These are phyloP conservation scores for Percopsis omiscomaycus DNA, from an alignment of 2,797 vertebrate genomes.

Conservation along the genomic window DNA sequence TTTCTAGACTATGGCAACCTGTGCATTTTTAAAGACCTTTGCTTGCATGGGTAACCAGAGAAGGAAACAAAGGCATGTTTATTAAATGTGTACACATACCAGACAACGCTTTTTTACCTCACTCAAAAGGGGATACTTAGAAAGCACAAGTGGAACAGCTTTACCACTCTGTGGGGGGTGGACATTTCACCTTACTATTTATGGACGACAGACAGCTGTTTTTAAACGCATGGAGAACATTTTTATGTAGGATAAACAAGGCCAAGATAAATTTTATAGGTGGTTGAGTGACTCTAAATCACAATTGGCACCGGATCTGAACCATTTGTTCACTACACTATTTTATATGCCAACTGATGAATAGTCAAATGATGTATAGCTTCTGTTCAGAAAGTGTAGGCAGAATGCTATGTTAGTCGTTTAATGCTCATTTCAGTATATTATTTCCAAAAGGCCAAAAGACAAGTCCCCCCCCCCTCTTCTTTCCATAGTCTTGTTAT, in stretches of 20 bases:
- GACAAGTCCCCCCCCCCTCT: too few relatives aligned
- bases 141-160: conserved; percentile 30
- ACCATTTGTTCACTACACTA: too few relatives aligned
- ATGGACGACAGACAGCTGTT: conserved; percentile 42
- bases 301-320: too few relatives aligned
- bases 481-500: too few relatives aligned
- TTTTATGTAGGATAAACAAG: conserved; percentile 9
- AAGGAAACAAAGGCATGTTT: conserved; percentile 53
- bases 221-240: conserved; percentile 35
- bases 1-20: background rate
- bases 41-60: background rate
- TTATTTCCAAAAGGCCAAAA: too few relatives aligned
- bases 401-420: too few relatives aligned
- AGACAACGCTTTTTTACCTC: background rate
- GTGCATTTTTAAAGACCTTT: background rate
- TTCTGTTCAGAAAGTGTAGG: too few relatives aligned
- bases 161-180: conserved; percentile 19
- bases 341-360: too few relatives aligned
- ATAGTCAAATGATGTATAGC: background rate
- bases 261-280: background rate
- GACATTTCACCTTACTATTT: conserved; percentile 62
- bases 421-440: too few relatives aligned
- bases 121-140: conserved; percentile 7
- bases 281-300: background rate
- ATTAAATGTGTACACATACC: conserved; percentile 14